A percentile compares a stretch with the other conserved stretches of the same genome.
phyloP scores from a whole-genome alignment of 1,140 invertebrate species.

The Heliconius melpomene region DNA sequence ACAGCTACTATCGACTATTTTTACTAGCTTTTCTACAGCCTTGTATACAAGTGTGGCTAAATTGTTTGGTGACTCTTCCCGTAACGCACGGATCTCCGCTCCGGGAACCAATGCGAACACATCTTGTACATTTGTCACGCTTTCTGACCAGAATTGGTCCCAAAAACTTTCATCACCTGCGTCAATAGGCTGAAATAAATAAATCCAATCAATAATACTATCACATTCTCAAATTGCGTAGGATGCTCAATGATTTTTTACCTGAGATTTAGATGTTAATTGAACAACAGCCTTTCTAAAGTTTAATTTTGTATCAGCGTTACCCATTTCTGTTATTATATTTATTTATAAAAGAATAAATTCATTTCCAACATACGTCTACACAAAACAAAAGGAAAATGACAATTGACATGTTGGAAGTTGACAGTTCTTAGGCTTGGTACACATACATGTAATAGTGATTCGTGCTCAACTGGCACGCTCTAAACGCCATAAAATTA shows the following conservation, averaged over 20 bases:
- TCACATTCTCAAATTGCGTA: slow-evolving; percentile 37
- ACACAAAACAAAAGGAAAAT: slow-evolving; percentile 61
- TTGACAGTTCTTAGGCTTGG: neutral
- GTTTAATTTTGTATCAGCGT: slow-evolving; percentile 97
- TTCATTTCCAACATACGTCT: slow-evolving; percentile 65
- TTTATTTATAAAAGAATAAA: slow-evolving; percentile 56
- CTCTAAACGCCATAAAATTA: no score
- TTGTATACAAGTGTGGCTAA: slow-evolving; percentile 99
- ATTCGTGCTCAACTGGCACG: no score
- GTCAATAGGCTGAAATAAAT: slow-evolving; percentile 89
- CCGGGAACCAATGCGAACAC: slow-evolving; percentile 98
- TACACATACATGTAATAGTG: neutral
- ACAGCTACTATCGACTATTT: slow-evolving; percentile 96
- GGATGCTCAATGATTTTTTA: slow-evolving; percentile 60
- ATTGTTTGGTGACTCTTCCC: slow-evolving; percentile 99
- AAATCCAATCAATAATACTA: slow-evolving; percentile 51
- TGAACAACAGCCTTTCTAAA: slow-evolving; percentile 98
- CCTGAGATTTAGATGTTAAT: slow-evolving; percentile 96
- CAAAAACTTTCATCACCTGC: slow-evolving; percentile 96
- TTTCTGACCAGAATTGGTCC: slow-evolving; percentile 99
- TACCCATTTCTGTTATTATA: slow-evolving; percentile 90
- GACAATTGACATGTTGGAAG: slow-evolving; percentile 33
- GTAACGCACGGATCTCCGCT: slow-evolving; percentile 93
- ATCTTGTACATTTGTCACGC: slow-evolving; percentile 96
- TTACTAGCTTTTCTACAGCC: slow-evolving; percentile 97